These are phyloP conservation scores for Emys orbicularis DNA, from an alignment of 2,797 vertebrate species.

Conservation along the genomic window DNA sequence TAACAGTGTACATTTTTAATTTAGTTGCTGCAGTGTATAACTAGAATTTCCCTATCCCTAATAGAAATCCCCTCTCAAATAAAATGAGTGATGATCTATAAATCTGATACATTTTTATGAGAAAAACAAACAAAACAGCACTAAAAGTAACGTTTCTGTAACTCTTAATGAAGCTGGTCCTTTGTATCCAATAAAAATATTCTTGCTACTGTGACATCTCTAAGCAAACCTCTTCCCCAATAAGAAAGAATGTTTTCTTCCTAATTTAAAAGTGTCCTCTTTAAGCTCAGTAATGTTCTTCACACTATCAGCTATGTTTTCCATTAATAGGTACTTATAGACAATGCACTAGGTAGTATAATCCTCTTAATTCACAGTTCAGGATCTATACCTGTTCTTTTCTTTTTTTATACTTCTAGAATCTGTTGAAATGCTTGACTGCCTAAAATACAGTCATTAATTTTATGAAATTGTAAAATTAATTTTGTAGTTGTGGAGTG, in stretches of 20 bases:
- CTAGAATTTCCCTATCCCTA: neutral
- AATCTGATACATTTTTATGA: neutral
- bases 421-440: constrained; percentile 66
- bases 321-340: constrained; percentile 57
- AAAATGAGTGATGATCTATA: constrained; percentile 4
- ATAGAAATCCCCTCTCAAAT: constrained; percentile 2
- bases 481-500: constrained; percentile 50
- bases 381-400: constrained; percentile 55
- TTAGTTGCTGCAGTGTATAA: neutral
- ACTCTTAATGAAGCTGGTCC: neutral
- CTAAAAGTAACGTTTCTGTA: constrained; percentile 10
- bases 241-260: neutral
- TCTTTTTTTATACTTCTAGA: constrained; percentile 50
- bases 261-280: constrained; percentile 40
- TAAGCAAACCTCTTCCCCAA: constrained; percentile 39
- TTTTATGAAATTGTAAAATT: constrained; percentile 59
- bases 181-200: constrained; percentile 30
- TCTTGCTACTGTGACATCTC: neutral
- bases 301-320: constrained; percentile 35
- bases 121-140: neutral
- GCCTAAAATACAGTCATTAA: constrained; percentile 68
- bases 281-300: constrained; percentile 47
- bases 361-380: constrained; percentile 71
- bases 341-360: constrained; percentile 42
- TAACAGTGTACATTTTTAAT: neutral